Base-by-base conservation (phyloP, 1,140 invertebrate species). In the Campodea augens region DNA sequence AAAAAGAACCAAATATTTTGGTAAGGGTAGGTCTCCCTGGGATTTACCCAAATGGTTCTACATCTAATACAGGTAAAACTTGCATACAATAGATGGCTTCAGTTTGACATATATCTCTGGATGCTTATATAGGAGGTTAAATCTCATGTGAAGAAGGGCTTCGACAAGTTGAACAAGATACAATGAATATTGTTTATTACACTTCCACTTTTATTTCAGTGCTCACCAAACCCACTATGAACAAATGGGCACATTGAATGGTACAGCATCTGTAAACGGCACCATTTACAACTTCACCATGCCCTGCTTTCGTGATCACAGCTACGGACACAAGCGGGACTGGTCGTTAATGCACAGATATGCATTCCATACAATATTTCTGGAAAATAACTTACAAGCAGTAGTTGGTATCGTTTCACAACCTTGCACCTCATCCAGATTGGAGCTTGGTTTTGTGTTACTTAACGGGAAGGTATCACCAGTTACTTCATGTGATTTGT, bases 151-250 rank as follows among this genome's bases (percentile, higher is more conserved):
- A n/a, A n/a, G n/a, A n/a, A n/a, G n/a, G n/a, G n/a, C n/a, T n/a
- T n/a, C n/a, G n/a, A n/a, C n/a, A n/a, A n/a, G n/a, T n/a, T n/a
- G n/a, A n/a, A n/a, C n/a, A n/a, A n/a, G n/a, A n/a, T n/a, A n/a
- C n/a, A n/a, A n/a, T n/a, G n/a, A n/a, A n/a, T n/a, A n/a, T n/a
- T n/a, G n/a, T n/a, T n/a, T n/a, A n/a, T n/a, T n/a, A n/a, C n/a
- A 13, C 38, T 50, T 25, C n/a, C 43, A 43, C n/a, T n/a, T n/a
- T n/a, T n/a, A n/a, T 55, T 60, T 29, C 56, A 78, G 75, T 15
- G 70, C 72, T 19, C 77, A 81, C 55, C 78, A 81, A 55, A 73
- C 71, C 1, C 78, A 81, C 55, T 81, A 81, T 58, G 78, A 81
- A 55, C 78, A 81, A 59, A 75, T 77, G 57, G 75, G 75, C 5